These are phyloP conservation scores for Calameuta idolon DNA, from an alignment of 2,888 invertebrate species.

Conservation along the genomic window DNA sequence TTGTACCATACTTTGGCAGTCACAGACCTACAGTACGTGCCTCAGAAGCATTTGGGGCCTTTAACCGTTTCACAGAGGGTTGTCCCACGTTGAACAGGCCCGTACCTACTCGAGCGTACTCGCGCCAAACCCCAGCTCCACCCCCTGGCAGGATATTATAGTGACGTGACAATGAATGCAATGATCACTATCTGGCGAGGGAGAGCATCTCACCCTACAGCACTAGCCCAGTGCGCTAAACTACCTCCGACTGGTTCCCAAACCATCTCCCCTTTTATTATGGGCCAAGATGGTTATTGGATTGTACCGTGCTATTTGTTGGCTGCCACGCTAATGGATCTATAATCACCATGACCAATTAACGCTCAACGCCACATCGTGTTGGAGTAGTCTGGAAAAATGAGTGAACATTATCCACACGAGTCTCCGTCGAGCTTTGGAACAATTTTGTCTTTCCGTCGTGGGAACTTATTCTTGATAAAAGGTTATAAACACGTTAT, in stretches of 20 bases:
- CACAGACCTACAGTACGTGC: not conserved
- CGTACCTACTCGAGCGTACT: not conserved
- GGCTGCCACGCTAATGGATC: constrained; percentile 63
- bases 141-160: constrained; percentile 46
- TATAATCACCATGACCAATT: constrained; percentile 61
- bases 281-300: constrained; percentile 59
- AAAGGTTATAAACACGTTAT: not conserved
- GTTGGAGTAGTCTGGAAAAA: not conserved
- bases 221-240: constrained; percentile 36
- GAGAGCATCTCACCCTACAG: not conserved
- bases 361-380: constrained; percentile 24
- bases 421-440: not conserved
- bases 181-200: constrained; percentile 52
- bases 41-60: not conserved
- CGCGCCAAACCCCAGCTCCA: not conserved
- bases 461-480: not conserved
- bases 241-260: constrained; percentile 57
- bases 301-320: constrained; percentile 63
- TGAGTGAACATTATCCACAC: not conserved
- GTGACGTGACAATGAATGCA: constrained; percentile 58
- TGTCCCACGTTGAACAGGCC: constrained; percentile 3
- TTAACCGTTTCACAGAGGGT: constrained; percentile 2
- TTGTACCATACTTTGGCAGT: not conserved
- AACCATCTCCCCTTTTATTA: constrained; percentile 57
- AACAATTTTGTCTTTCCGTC: not conserved